Conservation (phyloP, 2,888 invertebrate species). For the Auanema sp. region DNA sequence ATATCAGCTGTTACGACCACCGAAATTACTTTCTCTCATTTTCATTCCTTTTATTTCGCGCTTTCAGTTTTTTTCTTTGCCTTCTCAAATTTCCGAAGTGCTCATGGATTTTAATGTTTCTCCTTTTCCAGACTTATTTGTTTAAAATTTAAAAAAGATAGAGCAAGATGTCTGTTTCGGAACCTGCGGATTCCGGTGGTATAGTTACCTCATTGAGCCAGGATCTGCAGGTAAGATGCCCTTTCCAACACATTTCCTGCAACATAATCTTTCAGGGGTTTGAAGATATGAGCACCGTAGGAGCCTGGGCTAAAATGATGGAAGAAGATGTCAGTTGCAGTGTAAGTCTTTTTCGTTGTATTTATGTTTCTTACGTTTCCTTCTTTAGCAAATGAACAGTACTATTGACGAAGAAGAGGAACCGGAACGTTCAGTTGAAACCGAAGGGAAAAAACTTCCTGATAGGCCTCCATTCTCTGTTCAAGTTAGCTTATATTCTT, state of each 20-base stretch:
- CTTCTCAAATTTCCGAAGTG: neutral
- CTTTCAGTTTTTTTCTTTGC: neutral
- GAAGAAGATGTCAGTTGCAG: conserved; percentile 11
- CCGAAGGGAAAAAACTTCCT: conserved; percentile 1
- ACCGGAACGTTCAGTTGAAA: neutral
- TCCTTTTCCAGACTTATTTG: neutral
- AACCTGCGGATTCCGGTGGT: conserved; percentile 20
- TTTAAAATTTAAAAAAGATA: conserved; percentile 3
- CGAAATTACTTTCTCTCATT: neutral
- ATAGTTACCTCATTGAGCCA: conserved; percentile 7
- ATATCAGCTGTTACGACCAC: no score
- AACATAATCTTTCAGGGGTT: conserved; percentile 7
- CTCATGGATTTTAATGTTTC: neutral
- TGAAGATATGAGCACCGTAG: conserved; percentile 19
- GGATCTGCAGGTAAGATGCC: conserved; percentile 13
- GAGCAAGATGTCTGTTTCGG: conserved; percentile 19
- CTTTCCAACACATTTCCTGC: neutral
- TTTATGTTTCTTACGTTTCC: neutral
- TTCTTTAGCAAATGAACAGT: conserved; percentile 13
- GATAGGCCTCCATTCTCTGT: neutral
- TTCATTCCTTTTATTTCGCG: conserved; percentile 3
- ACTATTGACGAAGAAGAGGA: conserved; percentile 13
- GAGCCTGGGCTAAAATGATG: conserved; percentile 21
- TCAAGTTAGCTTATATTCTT: conserved; percentile 4
- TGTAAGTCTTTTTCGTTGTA: neutral